Conservation (phyloP, 2,113 vertebrate species). For the Epinephelus fuscoguttatus region DNA sequence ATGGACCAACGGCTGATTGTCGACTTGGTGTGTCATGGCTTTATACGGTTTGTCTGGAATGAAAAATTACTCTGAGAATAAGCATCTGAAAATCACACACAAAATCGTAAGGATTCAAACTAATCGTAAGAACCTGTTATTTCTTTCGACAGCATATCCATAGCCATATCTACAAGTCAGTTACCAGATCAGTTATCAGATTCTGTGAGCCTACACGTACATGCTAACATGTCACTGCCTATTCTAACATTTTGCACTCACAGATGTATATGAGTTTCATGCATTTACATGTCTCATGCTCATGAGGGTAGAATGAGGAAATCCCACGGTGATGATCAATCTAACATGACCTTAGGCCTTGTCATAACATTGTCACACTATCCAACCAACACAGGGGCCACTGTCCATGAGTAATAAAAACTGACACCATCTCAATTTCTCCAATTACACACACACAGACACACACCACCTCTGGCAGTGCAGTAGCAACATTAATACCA, state of each 20-base stretch:
- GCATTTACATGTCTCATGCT: slow-evolving; percentile 31
- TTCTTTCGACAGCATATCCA: not conserved
- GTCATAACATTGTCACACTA: slow-evolving; percentile 74
- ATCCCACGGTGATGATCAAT: slow-evolving; percentile 69
- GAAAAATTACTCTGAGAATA: no score
- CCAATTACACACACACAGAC: slow-evolving; percentile 51
- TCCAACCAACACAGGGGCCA: slow-evolving; percentile 48
- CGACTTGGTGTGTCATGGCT: no score
- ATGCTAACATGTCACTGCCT: slow-evolving; percentile 1
- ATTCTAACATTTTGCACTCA: slow-evolving; percentile 19
- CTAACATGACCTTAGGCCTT: slow-evolving; percentile 62
- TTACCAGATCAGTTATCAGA: not conserved
- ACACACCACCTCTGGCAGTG: slow-evolving; percentile 60
- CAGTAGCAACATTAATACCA: slow-evolving; percentile 67
- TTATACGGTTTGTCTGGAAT: no score
- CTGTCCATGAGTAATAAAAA: slow-evolving; percentile 62
- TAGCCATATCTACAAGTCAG: not conserved
- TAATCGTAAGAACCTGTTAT: not conserved
- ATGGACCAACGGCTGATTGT: no score
- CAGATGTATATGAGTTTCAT: slow-evolving; percentile 28
- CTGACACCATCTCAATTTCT: slow-evolving; percentile 59
- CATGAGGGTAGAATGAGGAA: slow-evolving; percentile 43
- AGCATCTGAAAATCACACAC: not conserved
- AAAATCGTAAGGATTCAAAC: slow-evolving; percentile 7
- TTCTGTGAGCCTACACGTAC: not conserved